Evolutionary conservation across 2,797 vertebrate genomes (phyloP).

Genomic region (Ctenopoma multispine): DNA sequence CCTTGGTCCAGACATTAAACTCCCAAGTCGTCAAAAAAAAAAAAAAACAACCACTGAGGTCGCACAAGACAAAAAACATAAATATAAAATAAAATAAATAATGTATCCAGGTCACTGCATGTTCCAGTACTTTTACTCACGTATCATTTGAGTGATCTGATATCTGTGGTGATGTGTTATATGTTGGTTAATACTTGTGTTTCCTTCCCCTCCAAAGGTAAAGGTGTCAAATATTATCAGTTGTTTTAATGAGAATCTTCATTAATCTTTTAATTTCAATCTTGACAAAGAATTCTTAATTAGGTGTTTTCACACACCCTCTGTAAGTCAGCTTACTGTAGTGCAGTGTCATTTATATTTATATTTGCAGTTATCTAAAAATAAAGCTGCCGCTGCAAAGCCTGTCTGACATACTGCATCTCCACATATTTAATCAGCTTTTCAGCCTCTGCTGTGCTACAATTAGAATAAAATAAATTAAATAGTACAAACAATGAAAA

Average conservation of each 20-base stretch:
- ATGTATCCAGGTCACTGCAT: too few relatives aligned
- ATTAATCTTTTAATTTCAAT: slow-evolving; percentile 4
- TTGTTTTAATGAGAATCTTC: background rate
- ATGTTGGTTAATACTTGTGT: background rate
- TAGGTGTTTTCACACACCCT: too few relatives aligned
- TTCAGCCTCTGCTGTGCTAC: background rate
- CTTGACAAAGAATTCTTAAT: background rate
- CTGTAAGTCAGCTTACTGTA: background rate
- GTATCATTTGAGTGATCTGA: too few relatives aligned
- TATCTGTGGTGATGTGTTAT: too few relatives aligned
- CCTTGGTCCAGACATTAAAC: too few relatives aligned
- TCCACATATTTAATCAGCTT: background rate
- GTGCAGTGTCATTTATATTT: background rate
- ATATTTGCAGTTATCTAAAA: background rate
- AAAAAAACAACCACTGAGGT: too few relatives aligned
- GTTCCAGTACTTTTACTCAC: too few relatives aligned
- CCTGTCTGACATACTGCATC: background rate
- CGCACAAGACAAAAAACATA: too few relatives aligned
- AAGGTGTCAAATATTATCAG: background rate
- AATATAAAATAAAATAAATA: too few relatives aligned
- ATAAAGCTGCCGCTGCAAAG: background rate
- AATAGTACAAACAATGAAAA: background rate
- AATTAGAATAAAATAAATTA: background rate
- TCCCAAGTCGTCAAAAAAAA: too few relatives aligned
- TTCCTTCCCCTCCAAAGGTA: background rate